Percentiles rank a stretch among this genome's conserved stretches.
Evolutionary conservation across 37 sponge, comb jelly and placozoan species (phyloP).

Genomic region (Chondrosia reniformis): DNA sequence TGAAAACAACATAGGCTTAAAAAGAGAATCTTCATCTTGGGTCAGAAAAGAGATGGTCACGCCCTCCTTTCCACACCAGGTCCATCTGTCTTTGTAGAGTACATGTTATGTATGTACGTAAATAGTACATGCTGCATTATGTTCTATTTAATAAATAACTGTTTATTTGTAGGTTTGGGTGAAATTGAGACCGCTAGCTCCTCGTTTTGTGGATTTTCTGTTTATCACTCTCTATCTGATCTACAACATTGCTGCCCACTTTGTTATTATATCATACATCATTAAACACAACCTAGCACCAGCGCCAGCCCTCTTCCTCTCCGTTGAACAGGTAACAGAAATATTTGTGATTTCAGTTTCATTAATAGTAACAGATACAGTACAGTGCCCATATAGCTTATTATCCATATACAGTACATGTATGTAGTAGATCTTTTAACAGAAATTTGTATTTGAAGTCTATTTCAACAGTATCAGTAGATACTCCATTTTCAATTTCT

Average conservation of each 20-base stretch:
- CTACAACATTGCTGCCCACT: slow-evolving; percentile 47
- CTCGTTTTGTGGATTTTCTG: slow-evolving; percentile 8
- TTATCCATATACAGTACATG: too few species aligned
- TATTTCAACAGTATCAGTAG: neutral
- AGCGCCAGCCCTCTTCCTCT: slow-evolving; percentile 50
- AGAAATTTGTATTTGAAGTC: too few species aligned
- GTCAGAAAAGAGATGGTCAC: slow-evolving; percentile 90
- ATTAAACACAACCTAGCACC: slow-evolving; percentile 48
- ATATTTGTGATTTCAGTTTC: too few species aligned
- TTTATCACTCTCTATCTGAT: slow-evolving; percentile 24
- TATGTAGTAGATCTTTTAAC: too few species aligned
- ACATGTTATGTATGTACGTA: too few species aligned
- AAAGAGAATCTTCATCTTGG: slow-evolving; percentile 85
- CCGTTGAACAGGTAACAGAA: slow-evolving; percentile 75
- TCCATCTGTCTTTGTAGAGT: too few species aligned
- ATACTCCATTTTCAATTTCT: too few species aligned
- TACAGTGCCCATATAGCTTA: too few species aligned
- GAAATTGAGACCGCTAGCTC: neutral
- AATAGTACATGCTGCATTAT: too few species aligned
- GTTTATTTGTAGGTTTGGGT: neutral
- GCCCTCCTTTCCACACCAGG: slow-evolving; percentile 97
- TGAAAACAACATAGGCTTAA: too few species aligned
- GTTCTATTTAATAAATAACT: too few species aligned
- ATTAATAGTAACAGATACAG: too few species aligned
- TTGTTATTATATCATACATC: slow-evolving; percentile 31